Base-by-base conservation (phyloP, 2,113 vertebrate species). In the Piliocolobus tephrosceles region DNA sequence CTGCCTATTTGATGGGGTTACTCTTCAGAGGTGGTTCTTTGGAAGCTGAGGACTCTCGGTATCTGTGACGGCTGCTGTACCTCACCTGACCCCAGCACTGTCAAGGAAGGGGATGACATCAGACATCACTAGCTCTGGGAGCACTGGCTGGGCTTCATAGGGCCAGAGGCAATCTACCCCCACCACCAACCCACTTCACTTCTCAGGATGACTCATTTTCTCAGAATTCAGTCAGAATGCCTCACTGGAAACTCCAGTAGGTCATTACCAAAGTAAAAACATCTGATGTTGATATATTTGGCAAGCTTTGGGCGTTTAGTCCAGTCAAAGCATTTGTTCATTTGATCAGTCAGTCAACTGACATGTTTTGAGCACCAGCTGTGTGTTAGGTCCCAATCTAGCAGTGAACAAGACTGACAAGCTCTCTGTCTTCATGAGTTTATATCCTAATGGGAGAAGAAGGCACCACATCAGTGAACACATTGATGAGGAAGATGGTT, bases 1-100 rank as follows among this genome's bases (percentile, higher is more conserved):
- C 64, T 78, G 50, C 50, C 84, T 85, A 5, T 0, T 0, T 52
- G 32, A 3, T 16, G 18, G 6, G 3, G 7, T 20, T 57, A 14
- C 12, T 93, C 23, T 45, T 70, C 81, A 30, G 64, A 58, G 40
- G 3, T 27, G 35, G 40, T 43, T 11, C 55, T 72, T 8, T 30
- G n/a, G 23, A 66, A 57, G 45, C 18, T 6, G 18, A 72, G 47
- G 35, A 32, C 5, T 45, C 32, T 27, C 5, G 35, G 38, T 35
- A 30, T 79, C 27, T 50, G 4, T 80, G 43, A 11, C 25, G 50
- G 66, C 81, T 43, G 14, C 11, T 78, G 3, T 40, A 32, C 30
- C 32, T 83, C 1, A 1, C 17, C 43, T 68, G 4, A 57, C 58
- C 27, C n/a, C 22, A 87, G 81, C 72, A 80, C 40, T 8, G 30